Base-by-base conservation (phyloP, 2,113 vertebrate species). In the Myodes glareolus region DNA sequence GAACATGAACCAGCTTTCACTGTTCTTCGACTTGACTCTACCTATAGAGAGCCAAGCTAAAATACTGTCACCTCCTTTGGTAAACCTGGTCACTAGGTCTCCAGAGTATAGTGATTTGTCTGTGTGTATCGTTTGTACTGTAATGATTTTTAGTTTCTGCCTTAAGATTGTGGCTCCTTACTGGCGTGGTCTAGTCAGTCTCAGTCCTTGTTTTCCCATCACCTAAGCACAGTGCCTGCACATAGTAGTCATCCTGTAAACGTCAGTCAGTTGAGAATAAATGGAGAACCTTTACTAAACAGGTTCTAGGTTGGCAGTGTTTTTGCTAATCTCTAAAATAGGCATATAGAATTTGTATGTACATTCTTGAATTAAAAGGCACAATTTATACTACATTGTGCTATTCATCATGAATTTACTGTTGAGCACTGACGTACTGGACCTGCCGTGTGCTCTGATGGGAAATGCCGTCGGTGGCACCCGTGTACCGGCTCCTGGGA, bases 401-500 rank as follows among this genome's bases (percentile, higher is more conserved):
- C 25, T 90, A 0, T 80, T 95, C 33, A 39, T 92, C 58, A 89
- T 75, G 50, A 65, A 94, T 89, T 93, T 87, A 89, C 47, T 78
- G 76, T 92, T 91, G 87, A 85, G 50, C 67, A 85, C 27, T 77
- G 36, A 95, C 91, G 86, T 67, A 45, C 81, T 70, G 47, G 14
- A 55, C 77, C 58, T 88, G n/a, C 65, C 89, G 0, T 80, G 65
- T 80, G 65, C 17, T 80, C 29, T 65, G 82, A 75, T 63, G 29
- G 91, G 45, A 94, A 95, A 78, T 89, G 42, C 85, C 3, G 36
- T 65, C 75, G 84, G 55, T 90, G 92, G 52, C 61, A 94, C 45
- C 55, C 75, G 4, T 91, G 17, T 87, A 11, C 7, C 42, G 42
- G 12, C 33, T 89, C 89, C 39, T 73, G 42, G 29, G 33, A 88